Base-by-base conservation (phyloP, 2,113 vertebrate genomes). In the Oreochromis spilurus region DNA sequence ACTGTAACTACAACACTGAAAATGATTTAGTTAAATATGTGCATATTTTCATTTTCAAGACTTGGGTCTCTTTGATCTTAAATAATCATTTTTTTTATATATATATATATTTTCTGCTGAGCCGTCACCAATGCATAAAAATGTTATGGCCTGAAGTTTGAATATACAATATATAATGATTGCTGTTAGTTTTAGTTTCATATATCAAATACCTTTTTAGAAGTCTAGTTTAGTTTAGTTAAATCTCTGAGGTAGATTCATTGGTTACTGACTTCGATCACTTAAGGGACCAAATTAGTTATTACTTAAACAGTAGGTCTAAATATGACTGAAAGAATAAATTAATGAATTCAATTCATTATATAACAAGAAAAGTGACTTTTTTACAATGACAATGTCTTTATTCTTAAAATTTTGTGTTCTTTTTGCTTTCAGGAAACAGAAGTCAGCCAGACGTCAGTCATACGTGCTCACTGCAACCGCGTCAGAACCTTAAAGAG, bases 391-490 rank as follows among this genome's bases (percentile, higher is more conserved):
- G 40, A 48, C 21, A 75, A 4, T 48, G 40, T 26, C 0, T 75
- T 75, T 48, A 48, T 29, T 43, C 62, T 67, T 45, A 72, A 72
- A 45, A 72, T 5, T 19, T 29, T 43, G 54, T 77, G 34, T 50
- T 3, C 26, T 82, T 87, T 60, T 4, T 89, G n/a, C n/a, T 90
- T 85, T 91, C 40, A 94, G 94, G 87, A 92, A 24, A 86, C 9
- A 36, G 58, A 86, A 57, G 79, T 38, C 84, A 5, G 81, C 88
- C 24, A 85, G 79, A 12, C 55, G 75, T 17, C 87, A 21, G 36
- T 90, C 94, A 1, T 95, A 95, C 10, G 77, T 36, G 14, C 94
- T 93, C 34, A 84, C 92, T 8, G 82, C 91, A 34, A 58, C 48
- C 12, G 17, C 53, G 3, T 17, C 80, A 58, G 55, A 26, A 54